phyloP scores from a whole-genome alignment of 2,888 invertebrate species.

The Parnassius glacialis region DNA sequence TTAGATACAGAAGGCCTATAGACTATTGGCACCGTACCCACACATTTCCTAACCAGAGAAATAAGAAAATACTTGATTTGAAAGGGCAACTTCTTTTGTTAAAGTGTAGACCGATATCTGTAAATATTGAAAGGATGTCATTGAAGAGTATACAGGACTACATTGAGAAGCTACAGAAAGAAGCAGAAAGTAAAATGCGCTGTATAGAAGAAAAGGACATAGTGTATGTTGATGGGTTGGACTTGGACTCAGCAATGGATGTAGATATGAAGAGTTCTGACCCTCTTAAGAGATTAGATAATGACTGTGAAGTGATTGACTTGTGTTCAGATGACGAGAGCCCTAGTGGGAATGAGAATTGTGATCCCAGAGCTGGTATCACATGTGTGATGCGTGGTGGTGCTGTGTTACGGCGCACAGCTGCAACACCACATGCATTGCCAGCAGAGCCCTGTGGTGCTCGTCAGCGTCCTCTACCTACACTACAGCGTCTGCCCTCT shows the following conservation, averaged over 20 bases:
- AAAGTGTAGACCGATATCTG: slow-evolving; percentile 73
- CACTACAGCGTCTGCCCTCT: slow-evolving; percentile 33
- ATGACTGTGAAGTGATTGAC: slow-evolving; percentile 82
- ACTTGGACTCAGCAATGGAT: slow-evolving; percentile 50
- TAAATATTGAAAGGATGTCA: slow-evolving; percentile 67
- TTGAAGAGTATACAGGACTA: slow-evolving; percentile 64
- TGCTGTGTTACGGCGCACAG: slow-evolving; percentile 62
- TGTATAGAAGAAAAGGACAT: slow-evolving; percentile 60
- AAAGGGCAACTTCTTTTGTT: slow-evolving; percentile 74
- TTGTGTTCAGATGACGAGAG: slow-evolving; percentile 85
- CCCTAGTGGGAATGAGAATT: slow-evolving; percentile 65
- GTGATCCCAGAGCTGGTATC: slow-evolving; percentile 66
- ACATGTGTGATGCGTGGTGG: slow-evolving; percentile 67
- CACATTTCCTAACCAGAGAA: slow-evolving; percentile 65
- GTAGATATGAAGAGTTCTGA: slow-evolving; percentile 51
- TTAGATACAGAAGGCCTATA: slow-evolving; percentile 67
- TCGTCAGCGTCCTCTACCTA: slow-evolving; percentile 56
- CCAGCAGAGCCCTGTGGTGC: slow-evolving; percentile 72
- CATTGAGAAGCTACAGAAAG: slow-evolving; percentile 55
- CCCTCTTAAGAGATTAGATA: slow-evolving; percentile 56
- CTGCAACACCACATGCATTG: slow-evolving; percentile 62
- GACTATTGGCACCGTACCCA: slow-evolving; percentile 71
- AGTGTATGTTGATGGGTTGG: slow-evolving; percentile 67
- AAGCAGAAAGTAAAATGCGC: slow-evolving; percentile 45
- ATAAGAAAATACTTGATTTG: slow-evolving; percentile 65